These are phyloP conservation scores for Tragopan temminckii DNA, from an alignment of 2,797 vertebrate species.

Conservation along the genomic window DNA sequence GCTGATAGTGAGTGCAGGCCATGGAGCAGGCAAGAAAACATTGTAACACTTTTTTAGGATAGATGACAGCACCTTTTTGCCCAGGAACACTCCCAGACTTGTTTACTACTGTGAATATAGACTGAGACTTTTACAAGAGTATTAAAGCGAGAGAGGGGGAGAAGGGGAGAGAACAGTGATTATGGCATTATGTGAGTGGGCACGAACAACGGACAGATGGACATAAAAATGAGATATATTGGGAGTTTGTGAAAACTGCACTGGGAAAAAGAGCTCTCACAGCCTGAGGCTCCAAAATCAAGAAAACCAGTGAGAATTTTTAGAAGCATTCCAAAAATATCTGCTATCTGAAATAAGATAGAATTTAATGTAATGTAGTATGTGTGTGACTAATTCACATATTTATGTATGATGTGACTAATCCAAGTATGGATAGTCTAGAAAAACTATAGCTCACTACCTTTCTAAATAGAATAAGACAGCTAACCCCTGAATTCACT, in stretches of 20 bases:
- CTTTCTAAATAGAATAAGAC: accelerated
- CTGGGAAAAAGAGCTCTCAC: not conserved
- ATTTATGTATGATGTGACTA: not conserved
- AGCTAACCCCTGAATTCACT: not conserved
- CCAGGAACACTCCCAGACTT: not conserved
- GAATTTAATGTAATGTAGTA: not conserved
- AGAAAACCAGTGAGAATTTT: not conserved
- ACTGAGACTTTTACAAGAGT: not conserved
- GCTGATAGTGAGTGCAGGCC: constrained; percentile 6
- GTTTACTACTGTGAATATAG: not conserved
- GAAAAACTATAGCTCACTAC: not conserved
- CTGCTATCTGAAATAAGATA: not conserved
- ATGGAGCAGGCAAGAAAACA: not conserved
- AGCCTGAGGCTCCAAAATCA: constrained; percentile 6
- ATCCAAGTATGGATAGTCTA: not conserved
- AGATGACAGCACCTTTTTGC: not conserved
- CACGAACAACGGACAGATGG: constrained; percentile 5
- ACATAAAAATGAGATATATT: not conserved
- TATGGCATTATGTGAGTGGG: not conserved
- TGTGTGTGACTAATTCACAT: not conserved
- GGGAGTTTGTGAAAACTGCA: not conserved
- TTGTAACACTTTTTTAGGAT: not conserved
- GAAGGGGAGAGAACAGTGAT: not conserved
- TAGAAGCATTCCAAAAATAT: constrained; percentile 1
- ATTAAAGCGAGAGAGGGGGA: not conserved